phyloP scores from a whole-genome alignment of 2,888 invertebrate species.

The Tuberolachnus salignus region DNA sequence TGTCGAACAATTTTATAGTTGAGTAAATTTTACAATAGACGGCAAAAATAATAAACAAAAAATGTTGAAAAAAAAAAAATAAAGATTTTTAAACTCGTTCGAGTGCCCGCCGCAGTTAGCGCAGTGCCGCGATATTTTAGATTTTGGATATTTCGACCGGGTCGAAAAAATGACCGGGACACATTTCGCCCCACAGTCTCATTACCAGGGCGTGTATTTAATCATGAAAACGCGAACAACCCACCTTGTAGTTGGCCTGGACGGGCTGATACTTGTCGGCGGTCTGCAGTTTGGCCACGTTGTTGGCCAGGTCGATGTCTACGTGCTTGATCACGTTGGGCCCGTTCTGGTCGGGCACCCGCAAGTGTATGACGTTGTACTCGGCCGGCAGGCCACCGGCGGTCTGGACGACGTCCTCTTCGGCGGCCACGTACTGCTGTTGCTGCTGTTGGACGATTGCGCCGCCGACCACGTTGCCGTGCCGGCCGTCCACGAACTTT shows the following conservation, averaged over 20 bases:
- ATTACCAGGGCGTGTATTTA: too few species aligned
- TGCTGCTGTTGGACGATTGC: constrained; percentile 8
- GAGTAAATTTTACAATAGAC: too few species aligned
- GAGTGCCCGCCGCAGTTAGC: too few species aligned
- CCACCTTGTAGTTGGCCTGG: constrained; percentile 38
- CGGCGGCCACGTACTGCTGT: constrained; percentile 55
- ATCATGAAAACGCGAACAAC: not conserved
- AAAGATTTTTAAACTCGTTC: too few species aligned
- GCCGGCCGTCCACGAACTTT: constrained; percentile 17
- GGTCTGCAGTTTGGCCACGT: constrained; percentile 51
- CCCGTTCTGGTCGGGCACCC: constrained; percentile 64
- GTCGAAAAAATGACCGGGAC: too few species aligned
- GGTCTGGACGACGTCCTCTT: constrained; percentile 28
- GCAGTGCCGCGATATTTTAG: too few species aligned
- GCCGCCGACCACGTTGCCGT: constrained; percentile 51
- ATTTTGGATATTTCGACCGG: too few species aligned
- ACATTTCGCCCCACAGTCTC: too few species aligned
- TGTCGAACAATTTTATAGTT: too few species aligned
- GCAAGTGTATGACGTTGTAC: constrained; percentile 64
- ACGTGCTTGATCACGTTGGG: constrained; percentile 66
- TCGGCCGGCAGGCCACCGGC: constrained; percentile 62
- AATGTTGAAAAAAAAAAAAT: too few species aligned
- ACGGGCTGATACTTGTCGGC: constrained; percentile 28
- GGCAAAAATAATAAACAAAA: too few species aligned
- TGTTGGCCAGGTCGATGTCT: constrained; percentile 61